A percentile compares a stretch with the other conserved stretches of the same genome.
These are phyloP conservation scores for Octonoba sinensis DNA, from an alignment of 2,888 invertebrate species.

Conservation along the genomic window DNA sequence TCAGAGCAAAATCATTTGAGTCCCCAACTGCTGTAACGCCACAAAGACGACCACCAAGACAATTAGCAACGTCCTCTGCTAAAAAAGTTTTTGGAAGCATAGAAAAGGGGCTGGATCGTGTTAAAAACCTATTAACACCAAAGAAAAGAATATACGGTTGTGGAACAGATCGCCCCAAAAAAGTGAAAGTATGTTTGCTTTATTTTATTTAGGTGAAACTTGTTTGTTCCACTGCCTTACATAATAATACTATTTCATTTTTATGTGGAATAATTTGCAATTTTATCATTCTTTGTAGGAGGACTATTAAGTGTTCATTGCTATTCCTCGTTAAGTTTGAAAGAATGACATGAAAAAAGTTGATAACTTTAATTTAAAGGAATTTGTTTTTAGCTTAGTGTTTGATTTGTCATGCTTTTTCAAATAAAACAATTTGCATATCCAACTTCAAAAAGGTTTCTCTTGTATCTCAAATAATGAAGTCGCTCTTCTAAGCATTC, in stretches of 20 bases:
- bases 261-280: too few relatives aligned
- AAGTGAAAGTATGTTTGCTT: conserved; percentile 70
- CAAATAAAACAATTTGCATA: too few relatives aligned
- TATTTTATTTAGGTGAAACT: neutral
- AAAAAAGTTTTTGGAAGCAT: conserved; percentile 79
- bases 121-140: conserved; percentile 81
- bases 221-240: neutral
- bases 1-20: conserved; percentile 60
- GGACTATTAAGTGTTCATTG: too few relatives aligned
- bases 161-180: conserved; percentile 68
- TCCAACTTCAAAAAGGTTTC: too few relatives aligned
- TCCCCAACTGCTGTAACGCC: conserved; percentile 36
- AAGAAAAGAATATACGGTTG: conserved; percentile 71
- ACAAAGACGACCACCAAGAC: conserved; percentile 68
- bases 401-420: too few relatives aligned
- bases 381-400: too few relatives aligned
- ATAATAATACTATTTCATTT: neutral
- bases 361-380: too few relatives aligned
- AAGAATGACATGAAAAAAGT: too few relatives aligned
- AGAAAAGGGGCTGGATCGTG: conserved; percentile 79
- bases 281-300: too few relatives aligned
- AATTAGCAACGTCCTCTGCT: conserved; percentile 71
- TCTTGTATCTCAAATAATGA: too few relatives aligned
- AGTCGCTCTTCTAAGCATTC: too few relatives aligned
- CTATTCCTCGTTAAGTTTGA: too few relatives aligned